Evolutionary conservation across 2,113 vertebrate genomes (phyloP), one percentile per base, ranked within the genome.

Genomic region (Clupea harengus): DNA sequence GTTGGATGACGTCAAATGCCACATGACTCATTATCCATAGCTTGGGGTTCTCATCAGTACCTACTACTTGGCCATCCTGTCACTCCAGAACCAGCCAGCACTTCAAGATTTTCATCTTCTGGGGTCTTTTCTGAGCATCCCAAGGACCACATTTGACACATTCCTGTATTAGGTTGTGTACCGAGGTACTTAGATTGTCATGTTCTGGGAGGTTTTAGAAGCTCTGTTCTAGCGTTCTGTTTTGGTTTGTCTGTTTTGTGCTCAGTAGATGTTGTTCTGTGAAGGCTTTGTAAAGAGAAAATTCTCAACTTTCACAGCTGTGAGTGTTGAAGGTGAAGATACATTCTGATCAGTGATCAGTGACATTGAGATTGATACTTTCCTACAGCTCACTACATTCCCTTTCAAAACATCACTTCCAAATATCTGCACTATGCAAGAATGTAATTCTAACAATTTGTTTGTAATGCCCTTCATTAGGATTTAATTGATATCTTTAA

Each of bases 1-100:
- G 92, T 93, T 99, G 93, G 98, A 99, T 0, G 97, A 99, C 25
- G 97, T 99, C 90, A 99, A 99, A 84, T 97, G 98, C 94, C 98
- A 99, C 10, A 97, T 99, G 91, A 97, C 97, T 93, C 94, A 95
- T 91, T 95, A 52, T 25, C 46, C 25, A 47, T 32, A 50, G 47
- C 50, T 1, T 82, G 47, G 50, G 44, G 44, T 25, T 6, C 47
- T 32, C 15, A 78, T 44, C 28, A 32, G 32, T 15, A 13, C 10
- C 28, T 78, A 13, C 25, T 8, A 28, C 64, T 67, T 67, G 10
- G 64, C 64, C 64, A 67, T 28, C 64, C 15, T 39, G 11, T 78
- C 72, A 32, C 72, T 78, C 72, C 25, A 78, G 72, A 78, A 78
- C 72, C 72, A 78, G 72, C 13, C 25, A 39, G 32, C 72, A 78